Evolutionary conservation across 2,888 invertebrate genomes (phyloP).

Genomic region (Fragum sueziense): DNA sequence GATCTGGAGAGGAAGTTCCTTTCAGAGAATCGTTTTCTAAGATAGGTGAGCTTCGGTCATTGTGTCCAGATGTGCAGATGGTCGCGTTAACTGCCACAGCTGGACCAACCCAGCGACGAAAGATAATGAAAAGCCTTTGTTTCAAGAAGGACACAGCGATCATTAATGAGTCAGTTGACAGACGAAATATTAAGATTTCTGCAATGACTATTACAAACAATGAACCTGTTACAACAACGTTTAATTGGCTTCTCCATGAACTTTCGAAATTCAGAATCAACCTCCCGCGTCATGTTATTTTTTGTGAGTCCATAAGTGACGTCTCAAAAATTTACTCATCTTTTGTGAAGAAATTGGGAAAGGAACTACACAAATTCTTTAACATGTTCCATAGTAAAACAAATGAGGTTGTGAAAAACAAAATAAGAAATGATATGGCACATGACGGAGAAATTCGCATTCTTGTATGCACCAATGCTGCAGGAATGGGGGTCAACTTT

Average conservation of each 20-base stretch:
- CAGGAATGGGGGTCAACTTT: slow-evolving; percentile 47
- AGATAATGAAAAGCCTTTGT: not conserved
- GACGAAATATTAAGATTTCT: no score
- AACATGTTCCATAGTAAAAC: slow-evolving; percentile 55
- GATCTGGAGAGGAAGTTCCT: slow-evolving; percentile 8
- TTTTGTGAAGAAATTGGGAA: not conserved
- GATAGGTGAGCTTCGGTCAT: slow-evolving; percentile 38
- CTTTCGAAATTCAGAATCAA: no score
- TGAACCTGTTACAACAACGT: no score
- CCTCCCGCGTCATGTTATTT: no score
- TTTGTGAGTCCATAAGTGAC: no score
- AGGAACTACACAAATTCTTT: slow-evolving; percentile 15
- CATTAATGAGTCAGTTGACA: no score
- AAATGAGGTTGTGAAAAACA: slow-evolving; percentile 41
- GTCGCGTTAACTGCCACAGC: slow-evolving; percentile 46
- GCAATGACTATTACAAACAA: no score
- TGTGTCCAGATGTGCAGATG: slow-evolving; percentile 16
- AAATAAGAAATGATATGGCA: slow-evolving; percentile 40
- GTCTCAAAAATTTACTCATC: no score
- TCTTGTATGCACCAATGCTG: slow-evolving; percentile 39
- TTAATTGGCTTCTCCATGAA: no score
- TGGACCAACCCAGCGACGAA: not conserved
- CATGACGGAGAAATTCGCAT: slow-evolving; percentile 42
- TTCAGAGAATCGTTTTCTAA: slow-evolving; percentile 49
- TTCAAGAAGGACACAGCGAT: no score